Evolutionary conservation across 64 coral and sea anemone species (phyloP), one percentile per base, ranked within the genome.

Genomic region (Dendronephthya gigantea): DNA sequence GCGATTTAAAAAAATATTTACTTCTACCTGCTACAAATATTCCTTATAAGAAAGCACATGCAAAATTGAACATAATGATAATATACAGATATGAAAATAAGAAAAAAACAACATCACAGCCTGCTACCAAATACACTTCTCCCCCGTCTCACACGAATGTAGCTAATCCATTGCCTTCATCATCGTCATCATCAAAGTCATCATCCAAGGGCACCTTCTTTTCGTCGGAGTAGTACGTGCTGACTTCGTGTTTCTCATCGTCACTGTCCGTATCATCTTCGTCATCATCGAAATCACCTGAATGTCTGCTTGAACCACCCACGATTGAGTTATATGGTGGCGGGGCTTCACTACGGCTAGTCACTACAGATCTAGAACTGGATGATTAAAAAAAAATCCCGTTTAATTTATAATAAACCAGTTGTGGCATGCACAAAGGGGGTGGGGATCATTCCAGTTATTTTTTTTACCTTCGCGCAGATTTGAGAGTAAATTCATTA

Each of bases 131-230:
- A 45, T 6, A 45, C 41, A 45, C 41, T 45, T 45, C 41, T 11
- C 41, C 41, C 41, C 41, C 41, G 41, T 79, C 32, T 79, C 72
- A 79, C 72, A 79, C 72, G 72, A 79, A 79, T 16, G 72, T 79
- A 19, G 72, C 72, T 33, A 79, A 34, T 16, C 72, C 9, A 6
- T 7, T 33, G 14, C 37, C 72, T 39, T 79, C 72, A 10, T 79
- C 72, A 39, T 79, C 72, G 16, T 79, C 72, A 2, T 79, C 72
- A 39, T 79, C 72, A 2, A 79, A 19, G 29, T 79, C 72, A 39
- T 79, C 72, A 39, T 79, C 72, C 72, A 79, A 79, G 13, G 72
- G 72, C 5, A 79, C 13, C 28, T 79, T 79, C 72, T 79, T 79
- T 12, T 79, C 72, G 72, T 79, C 72, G 72, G 32, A 36, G 72